Evolutionary conservation across 2,888 invertebrate species (phyloP), one percentile per base, ranked within the genome.

Genomic region (Muscina levida): DNA sequence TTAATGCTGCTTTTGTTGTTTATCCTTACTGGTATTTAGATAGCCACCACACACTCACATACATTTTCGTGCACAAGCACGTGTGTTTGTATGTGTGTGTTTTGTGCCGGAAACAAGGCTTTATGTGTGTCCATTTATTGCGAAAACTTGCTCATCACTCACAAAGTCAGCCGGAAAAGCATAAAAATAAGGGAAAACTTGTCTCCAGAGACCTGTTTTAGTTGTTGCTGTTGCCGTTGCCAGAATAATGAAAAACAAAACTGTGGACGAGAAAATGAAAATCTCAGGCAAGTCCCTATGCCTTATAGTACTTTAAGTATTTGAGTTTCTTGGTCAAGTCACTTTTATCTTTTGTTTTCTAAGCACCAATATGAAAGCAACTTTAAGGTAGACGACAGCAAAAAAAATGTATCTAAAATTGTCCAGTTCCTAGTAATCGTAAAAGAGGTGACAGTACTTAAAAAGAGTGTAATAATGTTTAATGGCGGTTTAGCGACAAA

Each of bases 91-190:
- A 44, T 44, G 44, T n/a, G 44, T 44, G 44, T 13, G n/a, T n/a
- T n/a, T n/a, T n/a, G 44, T 2, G 44, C 53, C 22, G 53, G 53
- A 53, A 77, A 72, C 10, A 70, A 53, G 62, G 56, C 68, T 56
- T n/a, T 42, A 57, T 62, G 22, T 11, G 44, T 72, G 51, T 57
- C 24, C 44, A 79, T 62, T 62, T 62, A 62, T 62, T 62, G 62
- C 62, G 26, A 59, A 44, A 72, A 75, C 72, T 72, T 79, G 53
- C 48, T 51, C 76, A 72, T 77, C 74, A 77, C 39, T 68, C 67
- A 77, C 73, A 72, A 65, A 73, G 74, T 71, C 73, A 71, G 48
- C 48, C 59, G 11, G 15, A 46, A 53, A 70, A 48, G 19, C 22
- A 68, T 31, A 48, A 73, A 53, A 59, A 31, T 31, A 31, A 31